Evolutionary conservation across 2,797 vertebrate species (phyloP), one percentile per base, ranked within the genome.

Genomic region (Sebastes vulpes): DNA sequence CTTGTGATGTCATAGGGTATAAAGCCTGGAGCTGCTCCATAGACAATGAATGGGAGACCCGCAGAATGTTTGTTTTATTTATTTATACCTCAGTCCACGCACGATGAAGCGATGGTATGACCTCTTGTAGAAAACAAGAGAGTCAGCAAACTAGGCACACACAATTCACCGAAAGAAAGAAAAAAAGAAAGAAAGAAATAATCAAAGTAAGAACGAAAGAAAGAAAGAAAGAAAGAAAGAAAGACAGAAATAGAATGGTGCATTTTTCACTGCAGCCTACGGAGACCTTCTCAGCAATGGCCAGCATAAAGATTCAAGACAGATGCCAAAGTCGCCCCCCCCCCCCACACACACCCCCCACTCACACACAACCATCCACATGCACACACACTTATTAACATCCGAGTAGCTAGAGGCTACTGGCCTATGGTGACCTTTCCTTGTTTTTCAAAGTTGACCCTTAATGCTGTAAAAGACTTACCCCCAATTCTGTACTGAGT

Each of bases 391-490:
- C 60, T 12, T 63, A 88, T 87, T 86, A 85, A 80, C 57, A 84
- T 84, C 65, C 78, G 77, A 66, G 75, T 87, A 82, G 77, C 56
- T 71, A 56, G 61, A 67, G 80, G 85, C 81, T 70, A 79, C 81
- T 42, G 67, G 83, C 59, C 70, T 72, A 21, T 72, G 72, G 11
- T 83, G 86, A 86, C 85, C 86, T 87, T 50, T 56, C 28, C 20
- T 77, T 81, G 63, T 77, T 82, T 85, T 79, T 75, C 12, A 66
- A 79, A 77, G 56, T 42, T 76, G 56, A 79, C 31, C 65, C 53
- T 32, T 53, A 70, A 48, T 60, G 20, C 69, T 61, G 11, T 31
- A 53, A 63, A 59, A 68, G 35, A 64, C 53, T 29, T 56, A 54
- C 60, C 58, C 68, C 50, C 14, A 48, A 31, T 56, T 71, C 64